phyloP scores from a whole-genome alignment of 2,797 vertebrate species.

The Muscicapa striata region DNA sequence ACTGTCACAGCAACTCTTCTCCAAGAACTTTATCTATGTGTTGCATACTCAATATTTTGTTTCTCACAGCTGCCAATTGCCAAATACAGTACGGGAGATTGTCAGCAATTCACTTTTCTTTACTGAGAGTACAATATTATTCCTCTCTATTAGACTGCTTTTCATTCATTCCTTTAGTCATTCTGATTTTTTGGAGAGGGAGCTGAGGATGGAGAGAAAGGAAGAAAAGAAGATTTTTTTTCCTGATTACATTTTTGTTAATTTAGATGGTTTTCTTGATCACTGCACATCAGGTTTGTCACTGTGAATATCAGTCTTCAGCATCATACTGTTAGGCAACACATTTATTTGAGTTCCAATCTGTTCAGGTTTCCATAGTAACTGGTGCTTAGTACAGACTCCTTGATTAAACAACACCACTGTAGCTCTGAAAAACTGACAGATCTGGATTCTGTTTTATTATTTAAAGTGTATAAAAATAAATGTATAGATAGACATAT shows the following conservation, averaged over 20 bases:
- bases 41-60: not conserved
- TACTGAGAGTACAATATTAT: not conserved
- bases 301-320: not conserved
- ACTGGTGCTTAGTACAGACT: slow-evolving; percentile 18
- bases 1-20: not conserved
- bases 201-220: fast-evolving
- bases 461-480: not conserved
- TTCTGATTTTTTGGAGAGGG: not conserved
- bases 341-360: slow-evolving; percentile 9
- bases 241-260: not conserved
- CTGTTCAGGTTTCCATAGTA: slow-evolving; percentile 63
- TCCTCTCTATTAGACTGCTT: not conserved
- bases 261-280: not conserved
- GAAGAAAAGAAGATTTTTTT: not conserved
- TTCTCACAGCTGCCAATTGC: not conserved
- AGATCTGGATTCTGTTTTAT: not conserved
- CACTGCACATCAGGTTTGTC: not conserved
- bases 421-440: not conserved
- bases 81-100: not conserved
- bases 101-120: not conserved
- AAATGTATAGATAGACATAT: not conserved
- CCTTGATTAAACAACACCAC: slow-evolving; percentile 37
- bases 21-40: not conserved
- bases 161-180: not conserved
- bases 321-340: slow-evolving; percentile 4